Evolutionary conservation across 2,113 vertebrate genomes (phyloP).

Genomic region (Megaleporinus macrocephalus): DNA sequence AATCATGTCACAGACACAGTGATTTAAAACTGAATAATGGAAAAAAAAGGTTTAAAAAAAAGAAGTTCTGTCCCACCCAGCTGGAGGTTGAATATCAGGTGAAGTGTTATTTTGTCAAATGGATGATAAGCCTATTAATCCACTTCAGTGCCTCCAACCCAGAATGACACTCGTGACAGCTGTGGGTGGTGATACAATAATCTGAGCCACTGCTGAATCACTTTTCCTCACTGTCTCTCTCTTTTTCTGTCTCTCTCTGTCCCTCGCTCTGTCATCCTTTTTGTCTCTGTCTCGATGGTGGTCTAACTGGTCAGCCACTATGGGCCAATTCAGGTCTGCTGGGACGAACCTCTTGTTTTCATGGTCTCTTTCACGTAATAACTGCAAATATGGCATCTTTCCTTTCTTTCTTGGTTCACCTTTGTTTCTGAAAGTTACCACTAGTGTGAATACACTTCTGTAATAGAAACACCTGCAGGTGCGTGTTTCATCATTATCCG

Average conservation of each 20-base stretch:
- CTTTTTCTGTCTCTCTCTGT: conserved; percentile 17
- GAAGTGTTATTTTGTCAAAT: conserved; percentile 59
- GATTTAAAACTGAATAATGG: conserved; percentile 29
- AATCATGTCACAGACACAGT: conserved; percentile 51
- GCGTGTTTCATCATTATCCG: too few relatives aligned
- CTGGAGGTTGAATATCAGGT: conserved; percentile 49
- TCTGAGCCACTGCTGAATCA: conserved; percentile 48
- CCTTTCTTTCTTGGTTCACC: too few relatives aligned
- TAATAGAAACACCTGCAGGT: too few relatives aligned
- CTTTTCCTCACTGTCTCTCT: conserved; percentile 4
- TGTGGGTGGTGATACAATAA: conserved; percentile 52
- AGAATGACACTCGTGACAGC: conserved; percentile 49
- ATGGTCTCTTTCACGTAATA: conserved; percentile 19
- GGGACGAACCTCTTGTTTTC: background rate
- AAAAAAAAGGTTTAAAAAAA: background rate
- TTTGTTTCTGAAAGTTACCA: too few relatives aligned
- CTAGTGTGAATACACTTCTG: too few relatives aligned
- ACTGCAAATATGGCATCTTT: background rate
- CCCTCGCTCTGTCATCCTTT: background rate
- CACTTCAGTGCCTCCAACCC: conserved; percentile 53
- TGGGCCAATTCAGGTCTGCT: background rate
- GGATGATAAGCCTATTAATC: conserved; percentile 54
- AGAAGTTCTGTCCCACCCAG: background rate
- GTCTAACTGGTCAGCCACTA: background rate
- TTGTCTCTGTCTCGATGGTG: background rate